Evolutionary conservation across 2,888 invertebrate species (phyloP).

Genomic region (Andrena minutula): DNA sequence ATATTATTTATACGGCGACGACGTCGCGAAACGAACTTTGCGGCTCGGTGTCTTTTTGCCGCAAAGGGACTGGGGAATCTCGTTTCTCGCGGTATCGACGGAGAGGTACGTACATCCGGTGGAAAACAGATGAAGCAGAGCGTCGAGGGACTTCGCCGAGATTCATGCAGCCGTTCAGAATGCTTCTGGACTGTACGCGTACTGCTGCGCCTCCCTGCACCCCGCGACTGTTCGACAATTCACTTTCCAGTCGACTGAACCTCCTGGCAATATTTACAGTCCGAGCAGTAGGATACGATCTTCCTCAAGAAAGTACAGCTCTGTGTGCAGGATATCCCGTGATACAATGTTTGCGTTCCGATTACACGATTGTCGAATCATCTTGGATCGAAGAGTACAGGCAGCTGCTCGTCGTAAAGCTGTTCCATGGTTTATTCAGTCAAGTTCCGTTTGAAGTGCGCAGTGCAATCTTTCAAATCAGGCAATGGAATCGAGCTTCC

Average conservation of each 20-base stretch:
- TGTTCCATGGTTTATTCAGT: no score
- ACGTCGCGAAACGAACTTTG: neutral
- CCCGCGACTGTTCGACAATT: constrained; percentile 17
- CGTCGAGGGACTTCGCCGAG: neutral
- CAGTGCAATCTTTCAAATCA: neutral
- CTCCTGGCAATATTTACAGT: constrained; percentile 12
- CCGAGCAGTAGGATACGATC: neutral
- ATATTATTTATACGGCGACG: neutral
- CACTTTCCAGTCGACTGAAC: constrained; percentile 11
- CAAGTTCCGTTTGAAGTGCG: neutral
- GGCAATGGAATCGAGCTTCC: no score
- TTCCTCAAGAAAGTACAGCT: neutral
- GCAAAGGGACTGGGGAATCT: neutral
- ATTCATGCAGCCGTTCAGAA: neutral
- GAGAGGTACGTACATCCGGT: neutral
- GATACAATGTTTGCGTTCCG: neutral
- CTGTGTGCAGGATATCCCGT: neutral
- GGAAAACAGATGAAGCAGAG: neutral
- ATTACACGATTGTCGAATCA: neutral
- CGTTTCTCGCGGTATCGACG: neutral
- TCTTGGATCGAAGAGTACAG: no score
- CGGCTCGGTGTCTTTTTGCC: neutral
- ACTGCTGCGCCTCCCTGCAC: neutral
- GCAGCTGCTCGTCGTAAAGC: no score
- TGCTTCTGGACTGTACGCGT: neutral